A percentile compares a stretch with the other conserved stretches of the same genome.
phyloP scores from a whole-genome alignment of 1,140 invertebrate species.

The Lordiphosa collinella region DNA sequence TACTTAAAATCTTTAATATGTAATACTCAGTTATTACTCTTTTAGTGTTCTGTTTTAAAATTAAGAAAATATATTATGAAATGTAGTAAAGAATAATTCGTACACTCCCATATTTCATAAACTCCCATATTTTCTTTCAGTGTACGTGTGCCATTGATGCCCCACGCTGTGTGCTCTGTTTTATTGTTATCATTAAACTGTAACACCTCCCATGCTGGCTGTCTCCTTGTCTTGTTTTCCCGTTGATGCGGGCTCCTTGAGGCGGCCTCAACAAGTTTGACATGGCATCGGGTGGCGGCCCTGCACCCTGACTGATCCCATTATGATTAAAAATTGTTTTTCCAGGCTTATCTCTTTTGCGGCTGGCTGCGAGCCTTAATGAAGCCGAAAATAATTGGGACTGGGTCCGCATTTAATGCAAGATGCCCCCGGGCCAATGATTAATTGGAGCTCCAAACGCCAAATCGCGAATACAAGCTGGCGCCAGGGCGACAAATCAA shows the following conservation, averaged over 20 bases:
- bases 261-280: constrained; percentile 66
- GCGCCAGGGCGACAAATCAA: constrained; percentile 44
- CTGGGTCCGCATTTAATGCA: not conserved
- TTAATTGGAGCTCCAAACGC: constrained; percentile 53
- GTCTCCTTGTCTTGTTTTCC: constrained; percentile 2
- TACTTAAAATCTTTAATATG: too few relatives aligned
- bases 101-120: too few relatives aligned
- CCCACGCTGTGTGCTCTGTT: constrained; percentile 55
- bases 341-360: constrained; percentile 50
- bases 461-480: constrained; percentile 32
- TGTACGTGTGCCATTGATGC: constrained; percentile 66
- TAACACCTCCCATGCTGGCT: constrained; percentile 51
- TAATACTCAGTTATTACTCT: too few relatives aligned
- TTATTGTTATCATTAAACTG: constrained; percentile 77
- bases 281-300: constrained; percentile 24
- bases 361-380: constrained; percentile 51
- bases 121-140: constrained; percentile 6
- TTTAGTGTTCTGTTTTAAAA: too few relatives aligned
- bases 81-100: too few relatives aligned
- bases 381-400: constrained; percentile 47
- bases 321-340: constrained; percentile 73
- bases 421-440: constrained; percentile 39
- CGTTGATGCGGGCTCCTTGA: constrained; percentile 48
- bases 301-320: constrained; percentile 45
- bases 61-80: too few relatives aligned